Evolutionary conservation across 53 echinoderm and acorn worm genomes (phyloP).

Genomic region (Crossaster papposus): DNA sequence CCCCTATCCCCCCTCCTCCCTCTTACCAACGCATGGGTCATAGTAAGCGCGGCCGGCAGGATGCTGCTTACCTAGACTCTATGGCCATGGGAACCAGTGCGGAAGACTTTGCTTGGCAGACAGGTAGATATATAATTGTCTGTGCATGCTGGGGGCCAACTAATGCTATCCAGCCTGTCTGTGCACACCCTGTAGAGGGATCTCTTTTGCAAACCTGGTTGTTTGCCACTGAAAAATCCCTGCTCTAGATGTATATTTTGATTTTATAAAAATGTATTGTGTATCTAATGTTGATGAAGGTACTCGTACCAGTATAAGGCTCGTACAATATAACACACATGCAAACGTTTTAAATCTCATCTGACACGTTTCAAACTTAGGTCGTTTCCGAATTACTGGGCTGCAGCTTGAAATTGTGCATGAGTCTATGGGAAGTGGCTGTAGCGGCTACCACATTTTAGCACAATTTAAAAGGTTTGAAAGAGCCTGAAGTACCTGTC

Average conservation of each 20-base stretch:
- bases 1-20: conserved; percentile 24
- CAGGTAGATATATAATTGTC: conserved; percentile 25
- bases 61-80: conserved; percentile 16
- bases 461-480: too few relatives aligned
- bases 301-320: too few relatives aligned
- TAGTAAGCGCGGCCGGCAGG: conserved; percentile 6
- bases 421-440: too few relatives aligned
- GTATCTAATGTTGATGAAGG: too few relatives aligned
- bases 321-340: too few relatives aligned
- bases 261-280: too few relatives aligned
- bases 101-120: conserved; percentile 31
- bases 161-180: neutral
- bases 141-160: neutral
- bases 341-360: too few relatives aligned
- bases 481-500: too few relatives aligned
- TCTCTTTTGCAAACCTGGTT: neutral
- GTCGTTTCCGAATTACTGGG: too few relatives aligned
- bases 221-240: neutral
- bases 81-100: conserved; percentile 41
- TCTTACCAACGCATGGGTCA: conserved; percentile 6
- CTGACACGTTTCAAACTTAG: too few relatives aligned
- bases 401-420: too few relatives aligned
- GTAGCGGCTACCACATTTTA: too few relatives aligned
- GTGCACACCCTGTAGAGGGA: conserved; percentile 20
- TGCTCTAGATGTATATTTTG: neutral